Evolutionary conservation across 2,888 invertebrate species (phyloP).

Genomic region (Odontocolon sp.): DNA sequence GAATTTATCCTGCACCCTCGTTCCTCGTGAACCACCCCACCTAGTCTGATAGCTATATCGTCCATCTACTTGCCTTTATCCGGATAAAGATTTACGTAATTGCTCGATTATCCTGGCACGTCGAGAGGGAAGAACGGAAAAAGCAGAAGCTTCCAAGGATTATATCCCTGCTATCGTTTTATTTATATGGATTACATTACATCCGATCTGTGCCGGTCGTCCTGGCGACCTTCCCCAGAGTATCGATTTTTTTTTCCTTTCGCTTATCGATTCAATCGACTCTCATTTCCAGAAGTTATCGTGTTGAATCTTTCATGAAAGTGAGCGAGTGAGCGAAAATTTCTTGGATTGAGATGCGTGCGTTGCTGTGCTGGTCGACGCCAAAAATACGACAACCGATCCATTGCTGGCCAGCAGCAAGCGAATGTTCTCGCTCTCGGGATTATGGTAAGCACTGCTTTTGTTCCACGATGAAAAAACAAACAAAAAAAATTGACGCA

Average conservation of each 20-base stretch:
- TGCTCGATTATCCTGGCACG: constrained; percentile 55
- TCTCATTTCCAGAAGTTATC: constrained; percentile 53
- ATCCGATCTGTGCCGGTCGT: constrained; percentile 16
- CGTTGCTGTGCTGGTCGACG: constrained; percentile 2
- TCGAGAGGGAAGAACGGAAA: constrained; percentile 37
- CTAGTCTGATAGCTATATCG: constrained; percentile 19
- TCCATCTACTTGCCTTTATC: constrained; percentile 50
- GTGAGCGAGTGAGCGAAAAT: constrained; percentile 28
- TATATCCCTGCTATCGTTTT: constrained; percentile 56
- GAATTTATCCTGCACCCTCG: not conserved
- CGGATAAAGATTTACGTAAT: constrained; percentile 63
- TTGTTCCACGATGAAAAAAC: constrained; percentile 18
- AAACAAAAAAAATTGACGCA: constrained; percentile 12
- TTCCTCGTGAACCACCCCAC: not conserved
- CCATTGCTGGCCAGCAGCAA: constrained; percentile 2
- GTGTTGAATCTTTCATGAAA: constrained; percentile 59
- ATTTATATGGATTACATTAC: constrained; percentile 60
- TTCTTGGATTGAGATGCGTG: constrained; percentile 30
- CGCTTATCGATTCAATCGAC: constrained; percentile 56
- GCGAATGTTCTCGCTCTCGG: constrained; percentile 29
- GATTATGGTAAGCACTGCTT: constrained; percentile 55
- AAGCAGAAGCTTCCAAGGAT: constrained; percentile 52
- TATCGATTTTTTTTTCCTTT: constrained; percentile 36
- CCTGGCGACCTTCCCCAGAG: not conserved
- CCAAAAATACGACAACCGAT: constrained; percentile 41